phyloP scores from a whole-genome alignment of 2,113 vertebrate species.

The Ceyx cyanopectus region DNA sequence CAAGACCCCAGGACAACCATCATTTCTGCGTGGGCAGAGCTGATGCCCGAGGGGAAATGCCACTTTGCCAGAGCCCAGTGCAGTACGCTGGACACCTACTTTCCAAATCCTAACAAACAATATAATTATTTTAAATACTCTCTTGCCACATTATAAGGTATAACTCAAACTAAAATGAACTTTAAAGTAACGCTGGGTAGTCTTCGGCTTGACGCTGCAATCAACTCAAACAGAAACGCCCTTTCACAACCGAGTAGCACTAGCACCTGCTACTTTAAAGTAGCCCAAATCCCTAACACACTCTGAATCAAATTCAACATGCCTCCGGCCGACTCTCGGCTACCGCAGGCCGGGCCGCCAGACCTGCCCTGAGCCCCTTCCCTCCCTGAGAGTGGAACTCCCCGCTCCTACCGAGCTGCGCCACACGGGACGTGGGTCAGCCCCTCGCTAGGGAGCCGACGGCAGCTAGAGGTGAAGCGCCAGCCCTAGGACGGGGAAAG shows the following conservation, averaged over 20 bases:
- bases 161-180: not conserved
- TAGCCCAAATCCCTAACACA: too few relatives aligned
- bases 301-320: fast-evolving
- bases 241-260: not conserved
- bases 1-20: fast-evolving
- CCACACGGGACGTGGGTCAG: not conserved
- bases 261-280: fast-evolving
- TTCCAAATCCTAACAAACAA: fast-evolving
- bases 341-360: fast-evolving
- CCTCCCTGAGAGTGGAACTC: not conserved
- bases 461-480: fast-evolving
- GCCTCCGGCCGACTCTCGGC: too few relatives aligned
- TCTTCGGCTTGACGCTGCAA: fast-evolving
- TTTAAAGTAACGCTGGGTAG: not conserved
- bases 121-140: not conserved
- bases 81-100: too few relatives aligned
- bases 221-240: not conserved
- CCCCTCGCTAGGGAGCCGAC: fast-evolving
- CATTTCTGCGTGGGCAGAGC: fast-evolving
- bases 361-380: not conserved
- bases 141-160: fast-evolving
- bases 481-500: fast-evolving
- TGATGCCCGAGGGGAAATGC: fast-evolving
- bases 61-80: too few relatives aligned
- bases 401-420: not conserved